A percentile compares a stretch with the other conserved stretches of the same genome.
phyloP scores from a whole-genome alignment of 2,797 vertebrate genomes.

The Chaunax sp. region DNA sequence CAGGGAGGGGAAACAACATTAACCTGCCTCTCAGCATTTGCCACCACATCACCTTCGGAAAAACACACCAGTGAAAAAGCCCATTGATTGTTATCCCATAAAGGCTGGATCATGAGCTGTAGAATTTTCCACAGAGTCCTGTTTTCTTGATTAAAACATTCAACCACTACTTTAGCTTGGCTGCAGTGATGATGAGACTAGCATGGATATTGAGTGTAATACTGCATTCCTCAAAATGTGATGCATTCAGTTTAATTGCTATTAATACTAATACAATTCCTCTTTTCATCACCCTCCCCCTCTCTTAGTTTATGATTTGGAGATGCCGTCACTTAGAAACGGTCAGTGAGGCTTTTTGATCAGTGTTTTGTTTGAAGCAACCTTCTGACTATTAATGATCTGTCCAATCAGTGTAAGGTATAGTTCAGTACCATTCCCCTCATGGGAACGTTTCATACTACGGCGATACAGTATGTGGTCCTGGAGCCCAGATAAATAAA shows the following conservation, averaged over 20 bases:
- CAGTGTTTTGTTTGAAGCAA: neutral
- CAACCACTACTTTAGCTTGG: slow-evolving; percentile 22
- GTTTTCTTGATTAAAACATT: slow-evolving; percentile 54
- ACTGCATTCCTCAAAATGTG: slow-evolving; percentile 21
- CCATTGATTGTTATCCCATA: slow-evolving; percentile 36
- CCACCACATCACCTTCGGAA: slow-evolving; percentile 74
- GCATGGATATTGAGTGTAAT: neutral
- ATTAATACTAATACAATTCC: slow-evolving; percentile 27
- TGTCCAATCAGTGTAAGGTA: neutral
- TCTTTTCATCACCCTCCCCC: slow-evolving; percentile 10
- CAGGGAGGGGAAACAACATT: slow-evolving; percentile 71
- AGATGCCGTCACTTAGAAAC: slow-evolving; percentile 10
- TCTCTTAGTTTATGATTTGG: neutral
- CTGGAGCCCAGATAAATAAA: slow-evolving; percentile 31
- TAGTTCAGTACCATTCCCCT: neutral
- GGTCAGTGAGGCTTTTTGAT: neutral
- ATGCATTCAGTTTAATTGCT: slow-evolving; percentile 29
- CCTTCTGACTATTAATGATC: slow-evolving; percentile 27
- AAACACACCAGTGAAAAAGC: slow-evolving; percentile 48
- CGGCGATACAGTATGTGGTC: slow-evolving; percentile 27
- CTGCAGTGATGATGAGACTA: slow-evolving; percentile 21
- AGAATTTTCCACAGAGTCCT: slow-evolving; percentile 44
- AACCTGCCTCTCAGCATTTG: slow-evolving; percentile 73
- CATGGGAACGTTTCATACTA: slow-evolving; percentile 13
- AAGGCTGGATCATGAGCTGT: slow-evolving; percentile 27